Evolutionary conservation across 2,888 invertebrate genomes (phyloP), one percentile per base, ranked within the genome.

Genomic region (Prosapia bicincta): DNA sequence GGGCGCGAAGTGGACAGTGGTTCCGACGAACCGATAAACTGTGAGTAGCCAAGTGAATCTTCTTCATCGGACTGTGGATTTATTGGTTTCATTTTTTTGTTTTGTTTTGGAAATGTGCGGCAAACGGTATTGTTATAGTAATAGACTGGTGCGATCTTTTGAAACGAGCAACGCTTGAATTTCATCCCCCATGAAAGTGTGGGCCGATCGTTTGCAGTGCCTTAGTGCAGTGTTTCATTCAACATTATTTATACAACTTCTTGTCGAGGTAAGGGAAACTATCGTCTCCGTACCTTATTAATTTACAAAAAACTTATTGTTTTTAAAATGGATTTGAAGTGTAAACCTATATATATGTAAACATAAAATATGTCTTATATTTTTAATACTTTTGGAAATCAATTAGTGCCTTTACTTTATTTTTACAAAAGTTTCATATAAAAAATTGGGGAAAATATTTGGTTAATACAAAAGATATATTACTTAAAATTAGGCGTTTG

Each of bases 201-300:
- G 54, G 54, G 20, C 54, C 3, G n/a, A 10, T 20, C 54, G 3
- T 54, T 38, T 54, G 54, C 54, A 54, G 54, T 54, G 54, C 54
- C 54, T 54, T 3, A 43, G 74, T 74, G 69, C 68, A n/a, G 69
- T 38, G 74, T 28, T 24, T 26, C 28, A n/a, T 43, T 74, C 69
- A 74, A 68, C 9, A 20, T 32, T 74, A 43, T 26, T 28, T 32
- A 30, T 68, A 68, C 69, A 54, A 54, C 69, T 74, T 69, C 74
- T 43, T 26, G 23, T 24, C 25, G 69, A 74, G 74, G 74, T 74
- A 24, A 73, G 67, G 54, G 10, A 38, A 7, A n/a, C n/a, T n/a
- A n/a, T n/a, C n/a, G n/a, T n/a, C n/a, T n/a, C n/a, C n/a, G n/a
- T n/a, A n/a, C n/a, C n/a, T n/a, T n/a, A n/a, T n/a, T n/a, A n/a